phyloP scores from a whole-genome alignment of 2,113 vertebrate genomes.

The Rhabdomys dilectus region DNA sequence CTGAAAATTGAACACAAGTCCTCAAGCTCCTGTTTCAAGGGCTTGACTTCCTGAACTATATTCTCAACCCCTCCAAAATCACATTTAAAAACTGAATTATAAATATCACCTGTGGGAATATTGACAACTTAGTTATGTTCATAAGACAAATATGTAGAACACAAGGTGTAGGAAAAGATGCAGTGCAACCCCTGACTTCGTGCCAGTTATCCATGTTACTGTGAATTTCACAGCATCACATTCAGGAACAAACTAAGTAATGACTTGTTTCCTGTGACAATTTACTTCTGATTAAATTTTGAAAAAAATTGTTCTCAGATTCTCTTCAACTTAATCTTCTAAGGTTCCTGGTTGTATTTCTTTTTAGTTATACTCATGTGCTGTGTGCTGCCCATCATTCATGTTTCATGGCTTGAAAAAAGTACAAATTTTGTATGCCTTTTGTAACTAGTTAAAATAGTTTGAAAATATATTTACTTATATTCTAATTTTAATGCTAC shows the following conservation, averaged over 20 bases:
- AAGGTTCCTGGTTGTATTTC: background rate
- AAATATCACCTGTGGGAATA: background rate
- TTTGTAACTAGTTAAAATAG: background rate
- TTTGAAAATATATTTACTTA: background rate
- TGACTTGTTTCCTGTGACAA: background rate
- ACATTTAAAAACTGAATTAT: background rate
- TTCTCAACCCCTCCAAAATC: background rate
- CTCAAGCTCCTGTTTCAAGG: background rate
- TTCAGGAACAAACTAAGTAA: background rate
- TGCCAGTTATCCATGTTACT: background rate
- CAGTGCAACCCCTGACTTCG: background rate
- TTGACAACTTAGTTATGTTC: background rate
- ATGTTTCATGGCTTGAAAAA: conserved; percentile 8
- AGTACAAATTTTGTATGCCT: background rate
- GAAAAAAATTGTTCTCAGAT: background rate
- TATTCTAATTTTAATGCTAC: background rate
- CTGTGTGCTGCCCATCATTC: background rate
- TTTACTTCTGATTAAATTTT: conserved; percentile 32
- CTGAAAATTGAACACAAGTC: background rate
- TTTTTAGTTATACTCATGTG: background rate
- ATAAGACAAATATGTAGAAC: background rate
- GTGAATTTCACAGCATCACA: background rate
- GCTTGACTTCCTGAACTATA: background rate
- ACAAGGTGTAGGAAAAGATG: background rate
- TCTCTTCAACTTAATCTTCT: background rate